Evolutionary conservation across 1,140 invertebrate species (phyloP), one percentile per base, ranked within the genome.

Genomic region (Plectrocnemia conspersa): DNA sequence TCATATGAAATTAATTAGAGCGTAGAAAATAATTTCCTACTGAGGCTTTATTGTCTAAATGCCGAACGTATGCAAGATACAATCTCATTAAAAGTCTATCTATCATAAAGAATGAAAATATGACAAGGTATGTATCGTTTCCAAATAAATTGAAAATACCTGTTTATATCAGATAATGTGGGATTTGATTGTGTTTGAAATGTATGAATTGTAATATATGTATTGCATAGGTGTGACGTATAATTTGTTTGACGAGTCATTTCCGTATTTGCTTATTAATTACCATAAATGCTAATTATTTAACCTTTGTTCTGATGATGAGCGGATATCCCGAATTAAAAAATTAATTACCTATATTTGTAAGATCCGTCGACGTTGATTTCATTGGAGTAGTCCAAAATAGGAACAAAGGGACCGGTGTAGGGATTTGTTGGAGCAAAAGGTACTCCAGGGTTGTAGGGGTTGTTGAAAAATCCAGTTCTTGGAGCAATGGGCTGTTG

Each of bases 361-460:
- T 74, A 74, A 29, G 66, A 70, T 47, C 71, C 71, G 54, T 71
- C 70, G 19, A 64, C 56, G 22, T 63, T 65, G 32, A 68, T 66
- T 22, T 70, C 67, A 53, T 67, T 71, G 0, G 64, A 64, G 44
- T 73, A 75, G 22, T 65, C 65, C 18, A 75, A 23, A 23, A 72
- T 73, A 1, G 72, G 72, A 13, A 67, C 64, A 32, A 63, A 64
- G 3, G 66, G 64, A 2, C 52, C 56, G 35, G 54, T 60, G 50
- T 38, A 33, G 1, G 68, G 67, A 10, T 63, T 62, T 27, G 64
- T 62, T 1, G 64, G 61, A 7, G 47, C 63, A 35, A 54, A 62
- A 9, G 52, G 52, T 6, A n/a, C 27, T 19, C n/a, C 6, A 18
- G 47, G 10, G 19, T 69, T 65, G 32, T 67, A 69, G 5, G 61